Evolutionary conservation across 2,797 vertebrate genomes (phyloP), one percentile per base, ranked within the genome.

Genomic region (Labeo calbasu): DNA sequence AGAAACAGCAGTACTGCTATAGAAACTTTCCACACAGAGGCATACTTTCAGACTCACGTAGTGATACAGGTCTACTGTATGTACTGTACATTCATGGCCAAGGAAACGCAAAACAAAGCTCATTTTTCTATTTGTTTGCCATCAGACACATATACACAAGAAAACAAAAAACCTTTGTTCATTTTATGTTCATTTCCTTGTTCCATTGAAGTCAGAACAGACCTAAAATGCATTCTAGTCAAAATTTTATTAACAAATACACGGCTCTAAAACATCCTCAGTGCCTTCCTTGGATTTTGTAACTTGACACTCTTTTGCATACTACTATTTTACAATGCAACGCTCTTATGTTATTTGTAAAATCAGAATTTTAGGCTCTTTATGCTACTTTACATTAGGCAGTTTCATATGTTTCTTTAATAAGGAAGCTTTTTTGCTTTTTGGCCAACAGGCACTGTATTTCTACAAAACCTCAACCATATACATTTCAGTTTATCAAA

Each of bases 1-100:
- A 81, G 89, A 86, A 89, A 89, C 87, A 2, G 23, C 15, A 23
- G 70, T n/a, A 76, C 36, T 77, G 59, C 80, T 77, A 83, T 75
- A 87, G 82, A 87, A 86, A 87, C 79, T 63, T 9, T 19, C 14
- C 50, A 73, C 75, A 40, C 59, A 68, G 36, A 66, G n/a, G 25
- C 23, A 23, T 68, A 4, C 63, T 46, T 51, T 83, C 71, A 85
- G 76, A 81, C 17, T 68, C 46, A 59, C 70, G 53, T 65, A 85
- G 51, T 40, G 63, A 59, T 10, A 66, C 75, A 25, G 6, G 71
- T 17, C 28, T 25, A 63, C 57, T 61, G 32, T 77, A 13, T 51
- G 28, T 17, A 40, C 12, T 51, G 46, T 65, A 75, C 5, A 65
- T 23, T 61, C 28, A 46, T 51, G n/a, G 10, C 48, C 32, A 48